These are phyloP conservation scores for Prostheceraeus crozeri DNA, from an alignment of 2,888 invertebrate species.

Conservation along the genomic window DNA sequence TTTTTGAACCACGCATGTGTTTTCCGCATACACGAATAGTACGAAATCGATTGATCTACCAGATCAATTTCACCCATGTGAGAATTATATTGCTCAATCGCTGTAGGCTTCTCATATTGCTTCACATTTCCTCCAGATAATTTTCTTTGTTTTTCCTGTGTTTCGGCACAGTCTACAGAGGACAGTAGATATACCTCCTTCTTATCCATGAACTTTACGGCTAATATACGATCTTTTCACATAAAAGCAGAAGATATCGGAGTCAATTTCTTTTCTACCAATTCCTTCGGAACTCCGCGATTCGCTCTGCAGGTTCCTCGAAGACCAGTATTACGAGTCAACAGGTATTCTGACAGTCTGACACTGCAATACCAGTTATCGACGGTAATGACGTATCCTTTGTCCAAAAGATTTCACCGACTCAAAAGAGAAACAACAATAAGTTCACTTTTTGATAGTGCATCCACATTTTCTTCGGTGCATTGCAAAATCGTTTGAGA, in stretches of 20 bases:
- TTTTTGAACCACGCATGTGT: neutral
- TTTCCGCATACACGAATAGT: neutral
- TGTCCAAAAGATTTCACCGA: slow-evolving; percentile 6
- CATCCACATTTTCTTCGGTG: too few relatives aligned
- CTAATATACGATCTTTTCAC: neutral
- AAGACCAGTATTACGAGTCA: slow-evolving; percentile 5
- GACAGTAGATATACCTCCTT: slow-evolving; percentile 5
- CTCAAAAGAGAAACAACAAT: slow-evolving; percentile 18
- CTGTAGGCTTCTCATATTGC: neutral
- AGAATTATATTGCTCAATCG: slow-evolving; percentile 8
- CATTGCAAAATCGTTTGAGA: too few relatives aligned
- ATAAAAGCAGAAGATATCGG: neutral
- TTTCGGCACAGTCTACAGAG: neutral
- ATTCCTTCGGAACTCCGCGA: slow-evolving; percentile 10
- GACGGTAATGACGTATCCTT: slow-evolving; percentile 15
- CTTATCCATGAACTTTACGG: neutral
- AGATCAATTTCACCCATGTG: neutral
- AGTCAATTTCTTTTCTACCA: neutral
- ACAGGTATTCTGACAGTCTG: slow-evolving; percentile 21
- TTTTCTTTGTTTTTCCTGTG: slow-evolving; percentile 19
- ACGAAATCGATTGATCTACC: neutral
- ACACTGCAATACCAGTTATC: slow-evolving; percentile 25
- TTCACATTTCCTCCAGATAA: too few relatives aligned
- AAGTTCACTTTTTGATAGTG: slow-evolving; percentile 20
- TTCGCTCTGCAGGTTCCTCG: neutral